Base-by-base conservation (phyloP, 2,888 invertebrate species). In the Thelaira solivaga region DNA sequence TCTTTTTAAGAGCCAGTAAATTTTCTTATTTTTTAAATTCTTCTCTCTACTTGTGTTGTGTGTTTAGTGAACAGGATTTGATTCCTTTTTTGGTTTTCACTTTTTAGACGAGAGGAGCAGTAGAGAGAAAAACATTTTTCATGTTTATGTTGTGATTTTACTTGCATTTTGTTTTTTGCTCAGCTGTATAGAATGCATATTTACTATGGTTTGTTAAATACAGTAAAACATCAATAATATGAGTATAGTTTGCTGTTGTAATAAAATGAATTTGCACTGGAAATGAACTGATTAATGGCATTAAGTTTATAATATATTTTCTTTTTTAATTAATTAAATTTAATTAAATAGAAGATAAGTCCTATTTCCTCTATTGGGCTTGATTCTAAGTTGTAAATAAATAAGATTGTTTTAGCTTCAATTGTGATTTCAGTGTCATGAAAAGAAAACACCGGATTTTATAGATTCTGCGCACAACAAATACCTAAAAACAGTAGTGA, bases 121-220 rank as follows among this genome's bases (percentile, higher is more conserved):
- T n/a, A n/a, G n/a, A 20, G 13, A 18, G 36, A 0, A 18, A 47
- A 10, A 55, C 8, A 47, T 47, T 39, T 55, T 34, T 2, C 11
- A 34, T 36, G 43, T 45, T 69, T 69, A 61, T 74, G 74, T 78
- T 78, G 69, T 78, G 69, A 36, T 78, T 65, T 39, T 69, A 41
- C 53, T 61, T 59, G 59, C 71, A 69, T 8, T 59, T 16, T n/a
- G 0, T 45, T 24, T 18, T 43, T 65, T 49, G 31, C 20, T 72
- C 16, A 18, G 16, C 0, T 43, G 68, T 39, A 53, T 78, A 69
- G 76, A 41, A 31, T 41, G 22, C 51, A 62, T 73, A 62, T 72
- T 72, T 72, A 72, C 67, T n/a, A n/a, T n/a, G 57, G 61, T 77
- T 59, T 4, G 31, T 31, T 31, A 18, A 34, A n/a, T 10, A 69